Conservation (phyloP, 2,797 vertebrate species). For the Setipinna tenuifilis region DNA sequence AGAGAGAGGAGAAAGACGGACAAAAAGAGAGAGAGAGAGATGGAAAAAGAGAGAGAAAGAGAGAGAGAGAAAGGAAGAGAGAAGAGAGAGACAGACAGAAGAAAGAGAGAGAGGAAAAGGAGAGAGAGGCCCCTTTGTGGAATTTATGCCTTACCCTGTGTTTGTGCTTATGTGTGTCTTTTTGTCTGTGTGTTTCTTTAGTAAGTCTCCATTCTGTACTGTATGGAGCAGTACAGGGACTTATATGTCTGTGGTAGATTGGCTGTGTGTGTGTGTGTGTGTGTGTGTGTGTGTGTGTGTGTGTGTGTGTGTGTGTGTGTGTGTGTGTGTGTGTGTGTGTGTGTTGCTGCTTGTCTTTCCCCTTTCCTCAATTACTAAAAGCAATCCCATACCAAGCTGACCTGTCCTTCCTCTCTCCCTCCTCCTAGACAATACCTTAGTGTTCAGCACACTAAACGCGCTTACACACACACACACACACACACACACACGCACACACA, state of each 20-base stretch:
- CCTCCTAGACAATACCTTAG: background rate
- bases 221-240: background rate
- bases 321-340: background rate
- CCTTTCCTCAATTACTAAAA: background rate
- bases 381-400: background rate
- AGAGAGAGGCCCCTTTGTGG: background rate
- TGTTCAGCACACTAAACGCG: background rate
- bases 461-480: background rate
- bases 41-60: background rate
- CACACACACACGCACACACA: constrained; percentile 15
- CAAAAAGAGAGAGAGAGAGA: too few relatives aligned
- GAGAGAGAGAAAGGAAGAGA: too few relatives aligned
- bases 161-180: constrained; percentile 11
- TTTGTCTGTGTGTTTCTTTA: background rate
- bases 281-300: background rate
- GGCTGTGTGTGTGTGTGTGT: background rate
- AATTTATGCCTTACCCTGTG: background rate
- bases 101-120: background rate
- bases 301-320: background rate
- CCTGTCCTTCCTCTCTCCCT: background rate
- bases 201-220: background rate
- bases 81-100: too few relatives aligned
- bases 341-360: background rate
- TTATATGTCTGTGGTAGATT: background rate
- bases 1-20: background rate